Evolutionary conservation across 2,113 vertebrate species (phyloP), one percentile per base, ranked within the genome.

Genomic region (Muntiacus muntjak): DNA sequence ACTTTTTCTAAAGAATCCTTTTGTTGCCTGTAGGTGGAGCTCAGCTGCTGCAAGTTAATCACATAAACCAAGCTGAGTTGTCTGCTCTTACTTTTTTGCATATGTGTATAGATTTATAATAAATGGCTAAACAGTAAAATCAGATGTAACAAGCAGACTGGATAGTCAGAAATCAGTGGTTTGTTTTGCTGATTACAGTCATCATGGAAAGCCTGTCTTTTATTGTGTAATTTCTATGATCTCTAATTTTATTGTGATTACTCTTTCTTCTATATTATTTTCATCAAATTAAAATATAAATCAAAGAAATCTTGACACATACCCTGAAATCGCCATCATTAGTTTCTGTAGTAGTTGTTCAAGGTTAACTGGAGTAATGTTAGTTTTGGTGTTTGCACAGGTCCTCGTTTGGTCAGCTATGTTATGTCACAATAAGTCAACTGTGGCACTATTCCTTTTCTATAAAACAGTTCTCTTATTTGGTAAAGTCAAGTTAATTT

Each of bases 11-110:
- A 96, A 94, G 54, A 25, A 47, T 91, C 81, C 33, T 2, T 50
- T 94, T 96, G 95, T 89, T 43, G 91, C 99, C 99, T 98, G 95
- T 98, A 99, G 99, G 64, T 98, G 99, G 99, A 97, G 98, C 98
- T 99, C 91, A 0, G 2, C 4, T 94, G 25, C 97, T 97, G 45
- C 47, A 71, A 54, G 78, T 98, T 91, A 95, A 23, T 94, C 33
- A 3, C 74, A 91, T 94, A 57, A 95, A 16, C 16, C 33, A 76
- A 47, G 92, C 96, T 83, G 54, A 82, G 74, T 91, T 89, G 28
- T 6, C 67, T 93, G 64, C 1, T 0, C 6, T 96, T 96, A 21
- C 58, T 94, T 60, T 96, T 71, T 83, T 0, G 57, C 21, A 52
- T 91, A 36, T 84, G 40, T 93, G 33, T 88, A 76, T 55, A 85